These are phyloP conservation scores for Lutjanus campechanus DNA, from an alignment of 2,797 vertebrate genomes.

Conservation along the genomic window DNA sequence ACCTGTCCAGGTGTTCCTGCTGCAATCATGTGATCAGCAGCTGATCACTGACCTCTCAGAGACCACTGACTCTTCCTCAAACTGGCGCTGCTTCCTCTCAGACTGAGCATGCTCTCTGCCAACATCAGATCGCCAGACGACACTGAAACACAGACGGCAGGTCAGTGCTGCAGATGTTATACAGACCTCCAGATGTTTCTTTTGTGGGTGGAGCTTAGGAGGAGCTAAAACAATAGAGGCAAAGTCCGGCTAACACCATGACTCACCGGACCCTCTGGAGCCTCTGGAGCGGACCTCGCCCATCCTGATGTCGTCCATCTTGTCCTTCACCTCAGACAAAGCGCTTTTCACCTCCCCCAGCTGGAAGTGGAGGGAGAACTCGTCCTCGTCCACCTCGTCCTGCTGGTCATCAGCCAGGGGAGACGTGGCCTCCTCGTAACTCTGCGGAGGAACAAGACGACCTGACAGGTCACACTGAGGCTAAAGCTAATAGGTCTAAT, in stretches of 20 bases:
- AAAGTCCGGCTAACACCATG: too few species aligned
- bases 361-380: slow-evolving; percentile 74
- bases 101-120: slow-evolving; percentile 78
- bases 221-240: too few species aligned
- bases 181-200: too few species aligned
- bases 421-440: slow-evolving; percentile 61
- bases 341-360: slow-evolving; percentile 75
- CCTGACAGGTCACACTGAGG: background rate
- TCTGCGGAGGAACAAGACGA: slow-evolving; percentile 57
- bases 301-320: slow-evolving; percentile 75
- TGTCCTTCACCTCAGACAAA: slow-evolving; percentile 76
- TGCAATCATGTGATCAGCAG: too few species aligned
- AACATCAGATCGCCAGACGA: slow-evolving; percentile 51
- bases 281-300: slow-evolving; percentile 53
- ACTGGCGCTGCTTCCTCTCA: slow-evolving; percentile 66
- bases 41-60: slow-evolving; percentile 74
- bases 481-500: background rate
- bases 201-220: too few species aligned
- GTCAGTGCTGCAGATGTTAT: too few species aligned
- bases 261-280: slow-evolving; percentile 69
- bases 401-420: slow-evolving; percentile 49
- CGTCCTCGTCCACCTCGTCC: slow-evolving; percentile 29
- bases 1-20: background rate
- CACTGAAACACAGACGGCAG: slow-evolving; percentile 55
- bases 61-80: slow-evolving; percentile 82